Percentiles rank a stretch among this genome's conserved stretches.
Conservation (phyloP, 2,797 vertebrate species). For the Microhierax caerulescens region DNA sequence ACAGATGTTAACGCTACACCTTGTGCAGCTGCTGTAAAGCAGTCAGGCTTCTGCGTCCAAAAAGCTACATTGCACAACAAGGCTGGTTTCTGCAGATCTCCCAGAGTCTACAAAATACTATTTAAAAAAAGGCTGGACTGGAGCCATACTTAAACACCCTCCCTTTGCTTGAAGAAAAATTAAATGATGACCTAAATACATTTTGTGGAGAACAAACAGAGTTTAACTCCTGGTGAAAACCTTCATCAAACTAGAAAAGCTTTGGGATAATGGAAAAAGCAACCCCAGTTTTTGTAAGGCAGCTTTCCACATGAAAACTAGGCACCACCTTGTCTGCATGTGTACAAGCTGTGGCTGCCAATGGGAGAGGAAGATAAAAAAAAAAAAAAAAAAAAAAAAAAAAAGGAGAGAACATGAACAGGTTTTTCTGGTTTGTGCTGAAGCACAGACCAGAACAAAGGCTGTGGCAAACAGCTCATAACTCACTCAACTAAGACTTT, state of each 20-base stretch:
- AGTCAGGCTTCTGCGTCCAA: not conserved
- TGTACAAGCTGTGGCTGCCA: constrained; percentile 16
- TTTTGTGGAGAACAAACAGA: not conserved
- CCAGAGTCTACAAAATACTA: not conserved
- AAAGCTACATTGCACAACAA: not conserved
- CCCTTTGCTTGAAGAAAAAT: not conserved
- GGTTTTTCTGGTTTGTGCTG: constrained; percentile 59
- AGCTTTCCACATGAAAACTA: constrained; percentile 30
- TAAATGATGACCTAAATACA: not conserved
- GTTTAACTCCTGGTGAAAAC: not conserved
- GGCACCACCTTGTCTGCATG: constrained; percentile 26
- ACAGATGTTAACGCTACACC: not conserved
- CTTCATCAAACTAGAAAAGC: not conserved
- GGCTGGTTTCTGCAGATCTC: not conserved
- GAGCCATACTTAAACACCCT: not conserved
- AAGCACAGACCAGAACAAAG: constrained; percentile 50
- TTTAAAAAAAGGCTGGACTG: not conserved
- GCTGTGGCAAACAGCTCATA: not conserved
- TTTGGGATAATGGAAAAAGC: not conserved
- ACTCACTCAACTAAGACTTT: not conserved
- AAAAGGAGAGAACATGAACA: not conserved
- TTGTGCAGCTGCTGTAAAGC: not conserved
- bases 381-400: not conserved
- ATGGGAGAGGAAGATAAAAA: not conserved
- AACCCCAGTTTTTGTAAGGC: not conserved